These are phyloP conservation scores for Crossocerus cetratus DNA, from an alignment of 2,888 invertebrate genomes.

Conservation along the genomic window DNA sequence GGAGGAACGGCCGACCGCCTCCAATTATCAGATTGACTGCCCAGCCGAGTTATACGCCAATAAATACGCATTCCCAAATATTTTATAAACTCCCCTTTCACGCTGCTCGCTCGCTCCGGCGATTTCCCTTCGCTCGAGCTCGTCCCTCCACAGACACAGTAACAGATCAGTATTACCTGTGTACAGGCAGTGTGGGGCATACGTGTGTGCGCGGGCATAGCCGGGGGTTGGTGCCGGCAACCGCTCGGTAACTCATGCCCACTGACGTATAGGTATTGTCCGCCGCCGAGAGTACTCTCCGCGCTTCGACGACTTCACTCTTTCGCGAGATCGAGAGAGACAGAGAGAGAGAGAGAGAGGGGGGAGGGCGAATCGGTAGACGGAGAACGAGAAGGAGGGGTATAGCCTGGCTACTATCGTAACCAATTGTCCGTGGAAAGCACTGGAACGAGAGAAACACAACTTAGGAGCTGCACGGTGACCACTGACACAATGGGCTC, in stretches of 20 bases:
- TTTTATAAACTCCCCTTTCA: constrained; percentile 49
- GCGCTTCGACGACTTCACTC: constrained; percentile 29
- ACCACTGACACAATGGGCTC: constrained; percentile 40
- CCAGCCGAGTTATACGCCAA: constrained; percentile 53
- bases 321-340: no score
- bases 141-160: constrained; percentile 1
- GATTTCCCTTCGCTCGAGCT: constrained; percentile 11
- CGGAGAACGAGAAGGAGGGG: not conserved
- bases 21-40: constrained; percentile 69
- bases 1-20: constrained; percentile 44
- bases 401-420: constrained; percentile 30
- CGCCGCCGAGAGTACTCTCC: constrained; percentile 32
- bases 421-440: constrained; percentile 42
- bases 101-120: constrained; percentile 15
- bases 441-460: constrained; percentile 17
- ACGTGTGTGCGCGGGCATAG: constrained; percentile 7
- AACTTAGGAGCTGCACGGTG: constrained; percentile 23
- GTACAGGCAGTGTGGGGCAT: constrained; percentile 1
- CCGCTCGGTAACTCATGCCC: constrained; percentile 68
- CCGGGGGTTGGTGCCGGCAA: constrained; percentile 47
- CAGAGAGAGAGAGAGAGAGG: no score
- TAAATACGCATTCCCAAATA: constrained; percentile 64
- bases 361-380: no score
- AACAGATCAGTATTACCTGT: constrained; percentile 26
- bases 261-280: constrained; percentile 68